Percentiles rank a stretch among this genome's conserved stretches.
Evolutionary conservation across 2,113 vertebrate species (phyloP).

Genomic region (Nannospalax galili): DNA sequence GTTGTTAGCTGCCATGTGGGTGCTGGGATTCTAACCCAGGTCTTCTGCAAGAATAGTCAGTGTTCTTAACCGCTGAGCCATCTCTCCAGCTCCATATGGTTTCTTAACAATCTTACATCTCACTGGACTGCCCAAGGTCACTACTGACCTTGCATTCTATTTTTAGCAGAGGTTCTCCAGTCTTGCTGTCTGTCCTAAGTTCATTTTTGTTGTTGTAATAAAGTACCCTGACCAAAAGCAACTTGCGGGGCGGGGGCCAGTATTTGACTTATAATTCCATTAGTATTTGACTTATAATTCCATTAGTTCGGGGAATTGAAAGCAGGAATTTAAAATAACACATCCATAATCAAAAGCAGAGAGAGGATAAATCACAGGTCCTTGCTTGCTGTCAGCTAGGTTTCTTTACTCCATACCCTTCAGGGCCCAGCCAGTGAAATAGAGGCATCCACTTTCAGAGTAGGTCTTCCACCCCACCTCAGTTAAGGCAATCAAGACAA

Average conservation of each 20-base stretch:
- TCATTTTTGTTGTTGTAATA: background rate
- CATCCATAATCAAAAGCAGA: background rate
- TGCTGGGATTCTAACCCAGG: too few species aligned
- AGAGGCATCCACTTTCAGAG: background rate
- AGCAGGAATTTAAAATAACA: background rate
- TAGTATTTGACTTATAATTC: too few species aligned
- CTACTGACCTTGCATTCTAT: background rate
- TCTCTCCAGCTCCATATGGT: too few species aligned
- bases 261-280: background rate
- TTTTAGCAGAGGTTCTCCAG: background rate
- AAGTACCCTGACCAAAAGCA: background rate
- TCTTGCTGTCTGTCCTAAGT: background rate
- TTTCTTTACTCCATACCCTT: background rate
- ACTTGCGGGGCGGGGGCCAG: too few species aligned
- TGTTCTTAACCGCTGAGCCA: too few species aligned
- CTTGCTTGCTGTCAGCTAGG: background rate
- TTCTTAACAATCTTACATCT: background rate
- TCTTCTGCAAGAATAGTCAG: too few species aligned
- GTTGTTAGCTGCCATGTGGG: too few species aligned
- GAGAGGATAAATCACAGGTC: background rate
- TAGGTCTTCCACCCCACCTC: too few species aligned
- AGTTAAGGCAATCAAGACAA: background rate
- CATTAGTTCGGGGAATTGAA: background rate
- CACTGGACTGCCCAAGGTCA: background rate
- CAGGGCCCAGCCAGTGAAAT: background rate